Percentiles rank a stretch among this genome's conserved stretches.
Conservation (phyloP, 2,888 invertebrate species). For the Deilephila porcellus region DNA sequence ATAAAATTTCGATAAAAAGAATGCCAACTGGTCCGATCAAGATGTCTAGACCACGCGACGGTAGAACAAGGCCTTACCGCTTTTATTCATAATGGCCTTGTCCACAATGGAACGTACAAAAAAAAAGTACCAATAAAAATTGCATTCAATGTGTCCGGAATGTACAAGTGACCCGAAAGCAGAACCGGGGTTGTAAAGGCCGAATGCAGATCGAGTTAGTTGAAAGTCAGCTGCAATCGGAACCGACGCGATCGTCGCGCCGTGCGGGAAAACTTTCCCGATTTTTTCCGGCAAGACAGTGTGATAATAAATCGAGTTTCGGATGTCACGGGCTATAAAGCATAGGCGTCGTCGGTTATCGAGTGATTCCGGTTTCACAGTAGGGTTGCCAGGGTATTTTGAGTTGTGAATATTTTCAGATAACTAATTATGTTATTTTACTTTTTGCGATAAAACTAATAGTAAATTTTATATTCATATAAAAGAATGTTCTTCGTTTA, state of each 20-base stretch:
- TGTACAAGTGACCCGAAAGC: neutral
- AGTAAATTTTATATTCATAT: neutral
- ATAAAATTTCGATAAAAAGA: too few relatives aligned
- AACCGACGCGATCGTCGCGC: neutral
- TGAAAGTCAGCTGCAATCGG: conserved; percentile 8
- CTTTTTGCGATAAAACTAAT: too few relatives aligned
- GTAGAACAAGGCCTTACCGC: too few relatives aligned
- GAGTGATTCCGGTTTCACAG: conserved; percentile 70
- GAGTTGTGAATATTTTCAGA: neutral
- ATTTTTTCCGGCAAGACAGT: conserved; percentile 65
- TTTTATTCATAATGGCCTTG: neutral
- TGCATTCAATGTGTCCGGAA: neutral
- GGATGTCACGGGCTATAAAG: conserved; percentile 84
- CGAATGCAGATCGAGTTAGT: conserved; percentile 10
- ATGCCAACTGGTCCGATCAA: too few relatives aligned
- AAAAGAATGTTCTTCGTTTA: too few relatives aligned
- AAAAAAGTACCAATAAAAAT: neutral
- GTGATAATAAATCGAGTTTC: conserved; percentile 81
- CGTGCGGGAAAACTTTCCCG: conserved; percentile 46
- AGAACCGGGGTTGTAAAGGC: neutral
- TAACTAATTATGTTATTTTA: neutral
- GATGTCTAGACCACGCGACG: too few relatives aligned
- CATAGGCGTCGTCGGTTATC: conserved; percentile 82
- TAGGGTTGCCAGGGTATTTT: conserved; percentile 30
- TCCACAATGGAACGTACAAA: neutral